Evolutionary conservation across 1,140 invertebrate species (phyloP), one percentile per base, ranked within the genome.

Genomic region (Choristoneura fumiferana): DNA sequence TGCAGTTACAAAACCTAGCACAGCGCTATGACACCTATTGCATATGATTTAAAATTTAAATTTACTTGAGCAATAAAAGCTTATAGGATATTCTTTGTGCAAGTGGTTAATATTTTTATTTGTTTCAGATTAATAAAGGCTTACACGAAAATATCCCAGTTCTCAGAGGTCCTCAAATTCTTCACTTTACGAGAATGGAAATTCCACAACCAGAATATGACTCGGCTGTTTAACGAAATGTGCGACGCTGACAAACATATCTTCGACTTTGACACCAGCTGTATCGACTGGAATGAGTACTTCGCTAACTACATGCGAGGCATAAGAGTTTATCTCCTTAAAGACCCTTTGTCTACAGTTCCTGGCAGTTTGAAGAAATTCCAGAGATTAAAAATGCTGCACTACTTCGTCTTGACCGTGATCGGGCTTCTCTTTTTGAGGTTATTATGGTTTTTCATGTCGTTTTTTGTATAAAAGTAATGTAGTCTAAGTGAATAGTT

Each of bases 91-190:
- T n/a, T n/a, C n/a, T n/a, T n/a, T n/a, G n/a, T 54, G 8, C 5
- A n/a, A 4, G 8, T 8, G 13, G 1, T 22, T n/a, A 37, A 34
- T 4, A 17, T n/a, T 18, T 35, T 18, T 4, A 34, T 5, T 14
- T 29, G 61, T 89, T 87, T 12, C 81, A 96, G 95, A 81, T 91
- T 96, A 90, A 87, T 93, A 29, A 92, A 93, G 71, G 92, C 95
- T 8, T 96, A 96, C 70, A 90, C 90, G 13, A 95, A 94, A 78
- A 92, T 96, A 37, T 91, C 94, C 58, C 93, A 94, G 73, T 93
- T 95, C 53, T 91, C 93, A 14, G 88, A 90, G 12, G 92, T 93
- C 1, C 86, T 96, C 12, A 91, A 93, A 36, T 96, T 93, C 75
- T 96, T 96, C 75, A 92, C 93, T 13, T 89, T 90, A 0, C 87